Conservation (phyloP, 2,113 vertebrate species). For the Hypocryptadius cinnamomeus region DNA sequence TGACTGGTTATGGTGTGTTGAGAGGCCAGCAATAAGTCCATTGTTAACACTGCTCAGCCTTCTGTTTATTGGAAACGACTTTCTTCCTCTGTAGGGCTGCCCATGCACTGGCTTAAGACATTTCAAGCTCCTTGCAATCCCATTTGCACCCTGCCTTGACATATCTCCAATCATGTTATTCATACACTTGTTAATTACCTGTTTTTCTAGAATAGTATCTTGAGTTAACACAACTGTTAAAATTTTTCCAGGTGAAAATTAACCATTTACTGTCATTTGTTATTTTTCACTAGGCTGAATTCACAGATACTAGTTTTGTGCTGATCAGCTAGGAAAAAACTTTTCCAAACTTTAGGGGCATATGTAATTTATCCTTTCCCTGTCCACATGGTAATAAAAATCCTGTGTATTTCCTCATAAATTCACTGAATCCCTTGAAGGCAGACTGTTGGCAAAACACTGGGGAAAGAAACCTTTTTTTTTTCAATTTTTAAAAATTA, state of each 20-base stretch:
- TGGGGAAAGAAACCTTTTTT: rapidly evolving
- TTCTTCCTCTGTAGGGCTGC: background rate
- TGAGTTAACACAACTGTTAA: background rate
- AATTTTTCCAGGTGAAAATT: background rate
- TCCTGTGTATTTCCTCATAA: background rate
- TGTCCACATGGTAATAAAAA: background rate
- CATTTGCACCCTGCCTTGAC: background rate
- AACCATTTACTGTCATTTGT: background rate
- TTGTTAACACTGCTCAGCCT: background rate
- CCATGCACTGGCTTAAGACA: background rate
- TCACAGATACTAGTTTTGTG: background rate
- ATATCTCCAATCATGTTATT: background rate
- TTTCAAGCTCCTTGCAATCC: background rate
- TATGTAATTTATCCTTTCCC: background rate
- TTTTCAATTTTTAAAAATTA: background rate
- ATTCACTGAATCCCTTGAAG: background rate
- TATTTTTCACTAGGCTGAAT: background rate
- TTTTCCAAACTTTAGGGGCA: background rate
- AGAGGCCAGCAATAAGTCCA: background rate
- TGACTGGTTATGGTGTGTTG: background rate
- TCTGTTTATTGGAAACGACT: background rate
- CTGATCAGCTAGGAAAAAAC: background rate
- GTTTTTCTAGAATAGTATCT: background rate
- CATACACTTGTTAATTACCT: background rate
- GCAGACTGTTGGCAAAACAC: background rate